These are phyloP conservation scores for Gnathonemus echidnorhynchus DNA, from an alignment of 2,113 vertebrate genomes.

Conservation along the genomic window DNA sequence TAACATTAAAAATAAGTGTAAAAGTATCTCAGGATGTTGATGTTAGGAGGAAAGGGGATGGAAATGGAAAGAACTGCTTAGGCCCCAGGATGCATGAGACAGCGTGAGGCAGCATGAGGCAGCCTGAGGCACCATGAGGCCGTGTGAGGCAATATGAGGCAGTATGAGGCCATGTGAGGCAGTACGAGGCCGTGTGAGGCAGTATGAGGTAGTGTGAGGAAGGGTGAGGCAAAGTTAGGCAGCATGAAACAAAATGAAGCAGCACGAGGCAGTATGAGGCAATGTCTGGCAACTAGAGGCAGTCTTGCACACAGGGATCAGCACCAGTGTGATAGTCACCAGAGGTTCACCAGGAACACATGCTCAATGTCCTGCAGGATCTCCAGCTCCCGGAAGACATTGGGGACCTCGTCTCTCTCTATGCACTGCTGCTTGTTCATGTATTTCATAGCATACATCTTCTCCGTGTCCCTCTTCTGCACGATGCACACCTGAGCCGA, in stretches of 20 bases:
- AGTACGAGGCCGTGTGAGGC: background rate
- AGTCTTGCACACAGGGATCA: background rate
- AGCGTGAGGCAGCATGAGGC: background rate
- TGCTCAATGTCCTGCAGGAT: slow-evolving; percentile 98
- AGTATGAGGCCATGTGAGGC: background rate
- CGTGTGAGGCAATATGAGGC: background rate
- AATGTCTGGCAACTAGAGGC: background rate
- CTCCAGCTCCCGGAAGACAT: slow-evolving; percentile 95
- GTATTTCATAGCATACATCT: slow-evolving; percentile 99
- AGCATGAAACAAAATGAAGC: background rate
- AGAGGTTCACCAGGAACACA: slow-evolving; percentile 95
- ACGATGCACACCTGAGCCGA: slow-evolving; percentile 85
- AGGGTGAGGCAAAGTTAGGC: background rate
- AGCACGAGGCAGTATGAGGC: background rate
- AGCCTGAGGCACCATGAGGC: background rate
- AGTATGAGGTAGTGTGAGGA: background rate
- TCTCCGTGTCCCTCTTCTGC: slow-evolving; percentile 94
- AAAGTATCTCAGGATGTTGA: background rate
- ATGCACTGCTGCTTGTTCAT: slow-evolving; percentile 99
- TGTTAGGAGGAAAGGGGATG: background rate
- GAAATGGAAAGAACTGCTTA: background rate
- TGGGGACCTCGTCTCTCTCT: slow-evolving; percentile 92
- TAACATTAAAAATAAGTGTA: background rate
- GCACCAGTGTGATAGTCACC: slow-evolving; percentile 65
- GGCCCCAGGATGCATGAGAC: background rate